Conservation (phyloP, 2,797 vertebrate genomes). For the Champsocephalus esox region DNA sequence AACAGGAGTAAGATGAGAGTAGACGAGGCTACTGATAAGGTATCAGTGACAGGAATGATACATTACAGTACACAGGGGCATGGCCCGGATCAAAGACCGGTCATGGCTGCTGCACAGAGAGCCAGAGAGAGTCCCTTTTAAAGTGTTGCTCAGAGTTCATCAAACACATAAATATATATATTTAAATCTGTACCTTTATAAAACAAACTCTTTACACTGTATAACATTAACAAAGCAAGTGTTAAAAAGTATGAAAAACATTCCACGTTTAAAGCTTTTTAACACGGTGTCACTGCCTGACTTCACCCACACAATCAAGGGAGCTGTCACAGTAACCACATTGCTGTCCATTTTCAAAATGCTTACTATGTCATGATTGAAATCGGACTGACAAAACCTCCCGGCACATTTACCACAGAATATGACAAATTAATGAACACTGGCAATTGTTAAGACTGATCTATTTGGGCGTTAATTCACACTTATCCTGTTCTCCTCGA, state of each 20-base stretch:
- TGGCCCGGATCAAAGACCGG: slow-evolving; percentile 49
- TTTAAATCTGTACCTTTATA: slow-evolving; percentile 12
- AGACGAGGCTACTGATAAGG: slow-evolving; percentile 50
- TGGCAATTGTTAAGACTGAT: not conserved
- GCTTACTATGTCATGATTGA: not conserved
- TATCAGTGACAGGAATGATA: slow-evolving; percentile 48
- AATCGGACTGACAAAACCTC: slow-evolving; percentile 12
- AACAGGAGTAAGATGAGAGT: slow-evolving; percentile 35
- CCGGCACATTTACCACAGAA: not conserved
- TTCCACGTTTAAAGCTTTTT: not conserved
- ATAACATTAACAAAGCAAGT: not conserved
- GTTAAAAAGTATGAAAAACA: not conserved
- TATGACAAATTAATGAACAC: not conserved
- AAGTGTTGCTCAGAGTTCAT: not conserved
- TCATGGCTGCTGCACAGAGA: slow-evolving; percentile 34
- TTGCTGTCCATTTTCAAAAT: slow-evolving; percentile 24
- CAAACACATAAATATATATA: not conserved
- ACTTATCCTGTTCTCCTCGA: not conserved
- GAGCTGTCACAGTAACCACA: slow-evolving; percentile 19
- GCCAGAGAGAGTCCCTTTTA: not conserved
- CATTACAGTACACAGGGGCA: slow-evolving; percentile 39
- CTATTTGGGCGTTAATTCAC: slow-evolving; percentile 2
- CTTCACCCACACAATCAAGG: slow-evolving; percentile 25
- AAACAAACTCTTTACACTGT: not conserved
- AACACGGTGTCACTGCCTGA: not conserved